Conservation (phyloP, 1,140 invertebrate species). For the Sipha flava region DNA sequence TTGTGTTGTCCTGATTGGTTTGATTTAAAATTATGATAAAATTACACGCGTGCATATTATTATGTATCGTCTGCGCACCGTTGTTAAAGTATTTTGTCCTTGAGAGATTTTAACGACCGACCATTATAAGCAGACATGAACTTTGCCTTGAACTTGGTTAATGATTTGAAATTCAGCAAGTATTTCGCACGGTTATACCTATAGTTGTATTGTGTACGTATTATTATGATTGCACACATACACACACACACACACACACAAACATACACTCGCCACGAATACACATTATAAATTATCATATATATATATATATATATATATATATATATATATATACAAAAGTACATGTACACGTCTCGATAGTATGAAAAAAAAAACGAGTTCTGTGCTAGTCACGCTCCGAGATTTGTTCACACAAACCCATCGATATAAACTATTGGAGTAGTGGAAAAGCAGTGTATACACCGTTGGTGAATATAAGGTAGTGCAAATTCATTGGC, state of each 20-base stretch:
- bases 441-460: not conserved
- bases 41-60: not conserved
- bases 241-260: not conserved
- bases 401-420: not conserved
- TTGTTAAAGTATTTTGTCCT: not conserved
- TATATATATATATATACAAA: not conserved
- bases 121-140: slow-evolving; percentile 19
- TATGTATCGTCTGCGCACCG: not conserved
- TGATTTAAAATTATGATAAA: not conserved
- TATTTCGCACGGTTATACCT: slow-evolving; percentile 21
- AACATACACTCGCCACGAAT: not conserved
- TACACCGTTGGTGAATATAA: not conserved
- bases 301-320: not conserved
- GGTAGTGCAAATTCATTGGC: not conserved
- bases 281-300: not conserved
- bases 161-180: slow-evolving; percentile 10
- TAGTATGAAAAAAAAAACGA: not conserved
- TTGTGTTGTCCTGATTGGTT: not conserved
- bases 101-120: slow-evolving; percentile 31
- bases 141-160: slow-evolving; percentile 31
- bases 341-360: not conserved
- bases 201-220: not conserved
- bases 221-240: not conserved
- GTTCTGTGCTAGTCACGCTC: slow-evolving; percentile 12
- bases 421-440: not conserved